A percentile compares a stretch with the other conserved stretches of the same genome.
phyloP scores from a whole-genome alignment of 2,888 invertebrate genomes.

The Brachyptera putata region DNA sequence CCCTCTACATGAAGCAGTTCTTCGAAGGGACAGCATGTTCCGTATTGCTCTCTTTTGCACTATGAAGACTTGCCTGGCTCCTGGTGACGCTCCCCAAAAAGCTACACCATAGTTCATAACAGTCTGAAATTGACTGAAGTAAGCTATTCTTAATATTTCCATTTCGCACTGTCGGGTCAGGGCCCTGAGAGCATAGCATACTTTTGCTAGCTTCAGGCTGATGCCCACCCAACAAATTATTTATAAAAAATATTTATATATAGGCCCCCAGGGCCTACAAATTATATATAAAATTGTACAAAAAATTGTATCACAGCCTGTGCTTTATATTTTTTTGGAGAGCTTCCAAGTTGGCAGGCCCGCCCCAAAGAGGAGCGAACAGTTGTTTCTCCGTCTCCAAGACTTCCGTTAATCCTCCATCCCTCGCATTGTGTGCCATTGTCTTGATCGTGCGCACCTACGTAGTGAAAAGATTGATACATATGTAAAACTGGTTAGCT shows the following conservation, averaged over 20 bases:
- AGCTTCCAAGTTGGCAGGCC: slow-evolving; percentile 42
- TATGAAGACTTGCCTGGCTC: neutral
- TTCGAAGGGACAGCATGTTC: neutral
- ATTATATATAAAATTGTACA: too few species aligned
- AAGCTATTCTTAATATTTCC: too few species aligned
- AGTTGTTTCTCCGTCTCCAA: slow-evolving; percentile 42
- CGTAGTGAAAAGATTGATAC: neutral
- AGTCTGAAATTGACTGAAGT: too few species aligned
- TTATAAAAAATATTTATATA: too few species aligned
- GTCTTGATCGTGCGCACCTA: slow-evolving; percentile 40
- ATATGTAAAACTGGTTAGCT: neutral
- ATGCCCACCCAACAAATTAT: too few species aligned
- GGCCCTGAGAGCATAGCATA: too few species aligned
- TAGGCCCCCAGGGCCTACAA: too few species aligned
- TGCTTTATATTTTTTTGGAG: slow-evolving; percentile 44
- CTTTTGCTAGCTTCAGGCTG: too few species aligned
- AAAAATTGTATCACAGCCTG: slow-evolving; percentile 24
- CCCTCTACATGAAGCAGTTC: neutral
- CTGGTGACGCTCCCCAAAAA: neutral
- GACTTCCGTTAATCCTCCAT: slow-evolving; percentile 31
- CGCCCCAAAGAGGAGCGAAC: slow-evolving; percentile 46
- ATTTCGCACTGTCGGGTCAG: too few species aligned
- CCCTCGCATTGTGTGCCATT: slow-evolving; percentile 36
- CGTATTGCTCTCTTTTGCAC: neutral
- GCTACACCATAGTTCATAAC: neutral